These are phyloP conservation scores for Diachasmimorpha longicaudata DNA, from an alignment of 1,140 invertebrate species.

Conservation along the genomic window DNA sequence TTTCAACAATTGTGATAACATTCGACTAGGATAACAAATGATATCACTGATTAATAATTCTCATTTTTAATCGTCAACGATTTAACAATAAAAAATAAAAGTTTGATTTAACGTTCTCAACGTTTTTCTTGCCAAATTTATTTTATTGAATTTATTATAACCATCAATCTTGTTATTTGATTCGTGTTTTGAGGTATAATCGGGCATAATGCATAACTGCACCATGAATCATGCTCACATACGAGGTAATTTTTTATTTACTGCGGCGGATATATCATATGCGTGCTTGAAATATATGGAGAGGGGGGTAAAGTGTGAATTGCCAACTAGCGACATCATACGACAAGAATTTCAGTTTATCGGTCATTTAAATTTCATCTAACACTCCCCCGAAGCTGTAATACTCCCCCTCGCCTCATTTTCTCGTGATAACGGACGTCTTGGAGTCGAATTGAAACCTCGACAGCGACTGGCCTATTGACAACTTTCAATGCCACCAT, in stretches of 20 bases:
- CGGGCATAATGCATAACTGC: constrained; percentile 27
- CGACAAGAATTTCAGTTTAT: too few species aligned
- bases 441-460: too few species aligned
- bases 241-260: constrained; percentile 18
- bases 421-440: too few species aligned
- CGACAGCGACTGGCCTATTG: too few species aligned
- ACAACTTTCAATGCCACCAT: too few species aligned
- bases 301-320: too few species aligned
- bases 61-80: not conserved
- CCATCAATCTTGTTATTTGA: constrained; percentile 9
- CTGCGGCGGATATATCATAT: constrained; percentile 12
- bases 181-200: constrained; percentile 22
- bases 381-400: too few species aligned
- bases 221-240: constrained; percentile 26
- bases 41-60: not conserved
- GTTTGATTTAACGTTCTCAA: not conserved
- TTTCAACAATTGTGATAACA: constrained; percentile 13
- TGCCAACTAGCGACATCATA: too few species aligned
- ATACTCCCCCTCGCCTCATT: too few species aligned
- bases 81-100: not conserved
- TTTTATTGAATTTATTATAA: not conserved
- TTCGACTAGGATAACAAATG: not conserved
- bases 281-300: not conserved
- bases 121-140: not conserved
- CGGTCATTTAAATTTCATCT: too few species aligned